These are phyloP conservation scores for Isichthys henryi DNA, from an alignment of 2,113 vertebrate genomes.

Conservation along the genomic window DNA sequence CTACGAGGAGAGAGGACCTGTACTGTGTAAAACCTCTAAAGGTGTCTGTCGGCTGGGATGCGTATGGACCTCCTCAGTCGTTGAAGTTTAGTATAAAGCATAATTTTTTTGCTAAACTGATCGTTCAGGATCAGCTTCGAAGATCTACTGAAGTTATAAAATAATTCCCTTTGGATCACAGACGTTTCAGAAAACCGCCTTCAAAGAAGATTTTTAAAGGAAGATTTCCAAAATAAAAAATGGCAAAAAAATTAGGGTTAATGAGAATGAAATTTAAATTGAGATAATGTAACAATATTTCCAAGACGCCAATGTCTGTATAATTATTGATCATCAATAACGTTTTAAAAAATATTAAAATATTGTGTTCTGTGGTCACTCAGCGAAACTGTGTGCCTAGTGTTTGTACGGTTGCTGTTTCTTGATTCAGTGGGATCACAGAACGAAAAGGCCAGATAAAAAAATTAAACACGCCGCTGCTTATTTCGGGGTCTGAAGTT, in stretches of 20 bases:
- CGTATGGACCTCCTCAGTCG: background rate
- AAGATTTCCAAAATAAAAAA: background rate
- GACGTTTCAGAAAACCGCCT: background rate
- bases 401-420: background rate
- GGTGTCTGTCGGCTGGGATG: background rate
- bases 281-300: background rate
- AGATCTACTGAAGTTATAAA: background rate
- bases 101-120: background rate
- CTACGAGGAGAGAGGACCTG: background rate
- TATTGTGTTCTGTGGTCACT: background rate
- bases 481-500: background rate
- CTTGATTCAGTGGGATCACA: background rate
- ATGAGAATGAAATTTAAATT: background rate
- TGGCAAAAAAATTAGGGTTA: background rate
- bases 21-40: too few relatives aligned
- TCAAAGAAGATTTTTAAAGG: background rate
- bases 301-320: background rate
- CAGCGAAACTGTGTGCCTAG: background rate
- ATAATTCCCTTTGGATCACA: background rate
- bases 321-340: background rate
- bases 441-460: background rate
- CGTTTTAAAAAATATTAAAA: background rate
- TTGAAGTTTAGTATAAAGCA: background rate
- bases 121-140: background rate
- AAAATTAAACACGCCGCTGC: background rate